Conservation (phyloP, 2,797 vertebrate species). For the Alauda arvensis region DNA sequence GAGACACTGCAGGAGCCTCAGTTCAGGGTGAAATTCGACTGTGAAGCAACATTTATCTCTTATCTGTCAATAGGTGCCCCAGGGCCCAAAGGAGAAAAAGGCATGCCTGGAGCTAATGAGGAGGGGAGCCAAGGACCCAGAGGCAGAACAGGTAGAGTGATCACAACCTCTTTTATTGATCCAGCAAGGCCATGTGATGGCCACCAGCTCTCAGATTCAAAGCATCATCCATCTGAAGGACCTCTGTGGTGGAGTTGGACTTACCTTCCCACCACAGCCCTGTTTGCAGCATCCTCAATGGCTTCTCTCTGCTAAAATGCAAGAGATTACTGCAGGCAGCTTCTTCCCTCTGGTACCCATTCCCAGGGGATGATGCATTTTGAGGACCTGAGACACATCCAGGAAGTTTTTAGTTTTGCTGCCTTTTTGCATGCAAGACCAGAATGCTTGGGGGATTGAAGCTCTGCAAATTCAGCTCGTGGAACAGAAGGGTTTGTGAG, state of each 20-base stretch:
- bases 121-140: slow-evolving; percentile 51
- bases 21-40: not conserved
- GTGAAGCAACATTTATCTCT: not conserved
- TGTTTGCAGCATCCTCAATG: not conserved
- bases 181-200: not conserved
- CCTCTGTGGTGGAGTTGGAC: not conserved
- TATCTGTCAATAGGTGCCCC: slow-evolving; percentile 42
- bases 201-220: not conserved
- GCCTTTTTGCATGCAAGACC: not conserved
- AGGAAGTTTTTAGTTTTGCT: not conserved
- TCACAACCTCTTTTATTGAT: not conserved
- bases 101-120: slow-evolving; percentile 8
- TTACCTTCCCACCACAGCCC: not conserved
- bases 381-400: not conserved
- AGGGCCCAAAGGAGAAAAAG: slow-evolving; percentile 62
- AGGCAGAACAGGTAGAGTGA: slow-evolving; percentile 49
- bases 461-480: not conserved
- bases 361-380: not conserved
- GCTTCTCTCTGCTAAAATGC: not conserved
- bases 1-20: not conserved
- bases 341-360: not conserved
- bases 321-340: not conserved
- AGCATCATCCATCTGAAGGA: not conserved
- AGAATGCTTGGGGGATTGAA: not conserved
- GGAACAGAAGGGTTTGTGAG: not conserved